Base-by-base conservation (phyloP, 2,113 vertebrate species). In the Nyctibius bracteatus region DNA sequence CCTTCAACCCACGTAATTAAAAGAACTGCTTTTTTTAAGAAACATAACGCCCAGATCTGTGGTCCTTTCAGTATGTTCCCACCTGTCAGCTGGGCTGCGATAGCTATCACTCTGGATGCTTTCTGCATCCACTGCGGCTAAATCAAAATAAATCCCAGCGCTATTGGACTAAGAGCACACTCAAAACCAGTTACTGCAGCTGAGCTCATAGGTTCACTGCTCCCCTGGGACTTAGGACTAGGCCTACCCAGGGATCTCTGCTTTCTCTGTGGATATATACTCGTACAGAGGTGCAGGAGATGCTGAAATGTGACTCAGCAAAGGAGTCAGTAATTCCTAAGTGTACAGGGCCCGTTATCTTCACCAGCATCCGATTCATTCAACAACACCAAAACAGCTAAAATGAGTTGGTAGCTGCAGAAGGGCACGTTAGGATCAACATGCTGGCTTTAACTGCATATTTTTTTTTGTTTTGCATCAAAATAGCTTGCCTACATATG, bases 401-500 rank as follows among this genome's bases (percentile, higher is more conserved):
- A 37, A 81, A 61, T 5, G 22, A 68, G 49, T 2, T 84, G 68
- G 47, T 57, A 71, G 61, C 31, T 89, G 70, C 77, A 92, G 77
- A 82, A 92, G 51, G 58, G 12, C 8, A 7, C 6, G 33, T 90
- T 35, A 63, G 9, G 70, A 94, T 22, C 66, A 61, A 46, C 61
- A 25, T 31, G 54, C 5, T 37, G 49, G 4, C 62, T 86, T 71
- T n/a, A 58, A 47, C 28, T 25, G 19, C 24, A 7, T 62, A 47
- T 41, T 37, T 63, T 49, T 27, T 41, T 51, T 71, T 74, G 65
- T 86, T 94, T 86, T 94, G 43, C n/a, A 81, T 68, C 86, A 71
- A 52, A 93, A 95, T 68, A 89, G 8, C 52, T 86, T 86, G 70
- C 41, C 73, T 68, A 49, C 91, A 94, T 95, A 94, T 82, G 81